Percentiles rank a stretch among this genome's conserved stretches.
These are phyloP conservation scores for Intellagama lesueurii DNA, from an alignment of 2,797 vertebrate genomes.

Conservation along the genomic window DNA sequence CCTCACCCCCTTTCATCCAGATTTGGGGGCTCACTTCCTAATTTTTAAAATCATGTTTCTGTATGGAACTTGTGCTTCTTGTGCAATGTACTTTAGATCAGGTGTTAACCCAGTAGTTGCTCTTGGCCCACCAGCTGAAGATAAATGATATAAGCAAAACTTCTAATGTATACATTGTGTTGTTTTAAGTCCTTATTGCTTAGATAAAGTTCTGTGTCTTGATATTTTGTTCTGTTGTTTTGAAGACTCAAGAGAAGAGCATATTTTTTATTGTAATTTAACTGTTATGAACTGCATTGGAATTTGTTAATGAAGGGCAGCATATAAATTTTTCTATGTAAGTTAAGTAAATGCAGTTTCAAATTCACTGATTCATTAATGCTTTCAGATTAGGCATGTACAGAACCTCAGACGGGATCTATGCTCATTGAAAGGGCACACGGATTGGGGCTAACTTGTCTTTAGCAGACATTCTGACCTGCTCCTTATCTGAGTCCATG, in stretches of 20 bases:
- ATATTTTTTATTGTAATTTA: not conserved
- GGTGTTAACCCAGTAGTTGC: not conserved
- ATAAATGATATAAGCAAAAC: too few species aligned
- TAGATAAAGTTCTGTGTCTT: not conserved
- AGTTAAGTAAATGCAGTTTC: too few species aligned
- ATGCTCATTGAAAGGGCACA: too few species aligned
- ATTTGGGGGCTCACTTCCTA: not conserved
- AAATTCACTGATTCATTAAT: too few species aligned
- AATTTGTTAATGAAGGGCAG: too few species aligned
- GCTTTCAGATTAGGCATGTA: too few species aligned
- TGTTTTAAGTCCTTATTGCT: not conserved
- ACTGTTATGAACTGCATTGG: too few species aligned
- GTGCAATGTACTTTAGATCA: not conserved
- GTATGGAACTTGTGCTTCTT: not conserved
- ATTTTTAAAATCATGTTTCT: not conserved
- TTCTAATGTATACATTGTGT: not conserved
- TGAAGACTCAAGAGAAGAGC: not conserved
- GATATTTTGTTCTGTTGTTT: not conserved
- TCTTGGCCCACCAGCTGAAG: not conserved
- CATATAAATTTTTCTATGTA: too few species aligned
- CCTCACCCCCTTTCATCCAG: not conserved
- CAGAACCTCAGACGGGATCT: too few species aligned
- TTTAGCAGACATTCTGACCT: too few species aligned
- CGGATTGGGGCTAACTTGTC: too few species aligned
- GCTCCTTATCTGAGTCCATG: too few species aligned